phyloP scores from a whole-genome alignment of 2,888 invertebrate genomes.

The Meliscaeva auricollis region DNA sequence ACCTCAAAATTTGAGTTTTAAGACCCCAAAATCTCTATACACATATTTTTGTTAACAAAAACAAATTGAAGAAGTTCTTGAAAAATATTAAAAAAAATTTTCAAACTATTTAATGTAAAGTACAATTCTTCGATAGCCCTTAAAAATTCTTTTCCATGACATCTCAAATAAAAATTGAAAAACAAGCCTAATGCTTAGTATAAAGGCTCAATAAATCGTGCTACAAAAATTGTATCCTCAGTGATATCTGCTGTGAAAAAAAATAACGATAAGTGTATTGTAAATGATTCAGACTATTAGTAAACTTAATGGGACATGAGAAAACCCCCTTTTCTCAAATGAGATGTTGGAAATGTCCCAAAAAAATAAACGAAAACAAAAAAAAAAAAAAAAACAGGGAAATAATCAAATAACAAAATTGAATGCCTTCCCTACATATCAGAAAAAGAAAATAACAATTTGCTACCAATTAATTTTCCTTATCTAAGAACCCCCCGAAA shows the following conservation, averaged over 20 bases:
- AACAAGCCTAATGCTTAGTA: not conserved
- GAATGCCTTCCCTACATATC: conserved; percentile 7
- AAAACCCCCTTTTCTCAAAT: not conserved
- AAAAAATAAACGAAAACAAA: not conserved
- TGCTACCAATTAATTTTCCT: conserved; percentile 35
- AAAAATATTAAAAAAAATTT: no score
- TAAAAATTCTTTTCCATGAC: no score
- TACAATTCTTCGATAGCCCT: no score
- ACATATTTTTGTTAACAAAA: no score
- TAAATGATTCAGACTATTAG: not conserved
- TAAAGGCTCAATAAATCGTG: not conserved
- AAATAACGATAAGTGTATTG: conserved; percentile 3
- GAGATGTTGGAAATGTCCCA: no score
- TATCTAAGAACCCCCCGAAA: conserved; percentile 6
- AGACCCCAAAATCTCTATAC: no score
- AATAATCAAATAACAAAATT: conserved; percentile 20
- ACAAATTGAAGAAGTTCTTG: no score
- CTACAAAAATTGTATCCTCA: not conserved
- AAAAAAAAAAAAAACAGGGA: not conserved
- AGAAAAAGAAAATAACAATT: conserved; percentile 26
- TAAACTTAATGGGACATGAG: not conserved
- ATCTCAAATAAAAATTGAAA: no score
- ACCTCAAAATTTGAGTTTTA: no score
- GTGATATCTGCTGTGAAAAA: not conserved
- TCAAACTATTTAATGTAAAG: no score